Percentiles rank a stretch among this genome's conserved stretches.
phyloP scores from a whole-genome alignment of 2,888 invertebrate species.

The Anticlea derivata region DNA sequence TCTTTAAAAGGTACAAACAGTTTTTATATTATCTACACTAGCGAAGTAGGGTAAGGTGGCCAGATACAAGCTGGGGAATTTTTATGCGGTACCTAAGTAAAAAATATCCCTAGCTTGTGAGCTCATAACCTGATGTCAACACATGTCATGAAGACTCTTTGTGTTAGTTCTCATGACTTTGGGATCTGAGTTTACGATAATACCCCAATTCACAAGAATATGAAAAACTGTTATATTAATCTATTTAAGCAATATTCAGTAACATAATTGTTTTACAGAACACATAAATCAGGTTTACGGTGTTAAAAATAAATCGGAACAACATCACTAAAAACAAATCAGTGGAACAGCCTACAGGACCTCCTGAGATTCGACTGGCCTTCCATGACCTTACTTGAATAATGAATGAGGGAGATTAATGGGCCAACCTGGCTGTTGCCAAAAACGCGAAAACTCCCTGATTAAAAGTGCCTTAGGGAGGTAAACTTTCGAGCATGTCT shows the following conservation, averaged over 20 bases:
- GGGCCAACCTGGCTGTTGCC: conserved; percentile 27
- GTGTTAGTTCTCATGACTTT: no score
- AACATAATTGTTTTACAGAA: no score
- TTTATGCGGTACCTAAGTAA: conserved; percentile 19
- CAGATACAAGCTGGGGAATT: conserved; percentile 22
- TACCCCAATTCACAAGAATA: no score
- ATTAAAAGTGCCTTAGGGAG: conserved; percentile 26
- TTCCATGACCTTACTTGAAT: conserved; percentile 31
- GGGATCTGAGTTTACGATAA: no score
- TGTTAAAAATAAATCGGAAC: conserved; percentile 10
- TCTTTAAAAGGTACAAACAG: no score
- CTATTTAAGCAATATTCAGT: no score
- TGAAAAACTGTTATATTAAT: no score
- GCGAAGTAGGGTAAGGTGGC: conserved; percentile 15
- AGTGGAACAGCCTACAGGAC: conserved; percentile 7
- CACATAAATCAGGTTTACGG: conserved; percentile 17
- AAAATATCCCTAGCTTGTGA: conserved; percentile 14
- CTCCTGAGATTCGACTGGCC: conserved; percentile 19
- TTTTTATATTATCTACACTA: conserved; percentile 18
- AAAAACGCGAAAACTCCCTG: conserved; percentile 29
- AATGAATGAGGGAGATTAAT: conserved; percentile 37
- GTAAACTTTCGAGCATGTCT: conserved; percentile 13
- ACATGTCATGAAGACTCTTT: neutral
- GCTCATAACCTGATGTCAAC: conserved; percentile 12
- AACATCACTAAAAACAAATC: conserved; percentile 21